A percentile compares a stretch with the other conserved stretches of the same genome.
These are phyloP conservation scores for Globia sparganii DNA, from an alignment of 2,888 invertebrate species.

Conservation along the genomic window DNA sequence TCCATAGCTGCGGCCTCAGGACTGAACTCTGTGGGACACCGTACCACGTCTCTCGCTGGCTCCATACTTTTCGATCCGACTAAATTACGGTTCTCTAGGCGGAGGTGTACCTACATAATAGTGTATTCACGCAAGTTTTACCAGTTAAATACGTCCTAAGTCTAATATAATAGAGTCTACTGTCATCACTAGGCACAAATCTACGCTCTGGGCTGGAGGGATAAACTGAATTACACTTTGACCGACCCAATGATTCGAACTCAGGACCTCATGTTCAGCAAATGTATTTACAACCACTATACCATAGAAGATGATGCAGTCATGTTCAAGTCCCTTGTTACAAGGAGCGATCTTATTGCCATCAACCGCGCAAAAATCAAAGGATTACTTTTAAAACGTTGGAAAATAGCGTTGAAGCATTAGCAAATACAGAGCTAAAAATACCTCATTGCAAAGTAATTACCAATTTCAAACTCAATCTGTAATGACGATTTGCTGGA, in stretches of 20 bases:
- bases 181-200: too few relatives aligned
- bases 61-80: neutral
- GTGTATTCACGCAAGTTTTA: too few relatives aligned
- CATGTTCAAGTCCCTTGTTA: neutral
- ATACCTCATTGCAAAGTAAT: conserved; percentile 23
- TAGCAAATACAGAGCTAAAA: conserved; percentile 19
- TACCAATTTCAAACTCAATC: conserved; percentile 33
- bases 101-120: too few relatives aligned
- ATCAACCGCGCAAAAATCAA: neutral
- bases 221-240: too few relatives aligned
- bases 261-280: neutral
- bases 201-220: too few relatives aligned
- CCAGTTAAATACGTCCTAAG: too few relatives aligned
- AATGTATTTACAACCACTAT: neutral
- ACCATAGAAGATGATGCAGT: neutral
- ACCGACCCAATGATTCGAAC: neutral
- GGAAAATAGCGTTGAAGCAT: neutral
- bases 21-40: too few relatives aligned
- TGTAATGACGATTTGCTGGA: conserved; percentile 12
- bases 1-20: neutral
- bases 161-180: too few relatives aligned
- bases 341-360: neutral
- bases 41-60: neutral
- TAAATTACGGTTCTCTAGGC: too few relatives aligned
- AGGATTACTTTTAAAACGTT: neutral